Evolutionary conservation across 2,113 vertebrate genomes (phyloP).

Genomic region (Tragelaphus buxtoni): DNA sequence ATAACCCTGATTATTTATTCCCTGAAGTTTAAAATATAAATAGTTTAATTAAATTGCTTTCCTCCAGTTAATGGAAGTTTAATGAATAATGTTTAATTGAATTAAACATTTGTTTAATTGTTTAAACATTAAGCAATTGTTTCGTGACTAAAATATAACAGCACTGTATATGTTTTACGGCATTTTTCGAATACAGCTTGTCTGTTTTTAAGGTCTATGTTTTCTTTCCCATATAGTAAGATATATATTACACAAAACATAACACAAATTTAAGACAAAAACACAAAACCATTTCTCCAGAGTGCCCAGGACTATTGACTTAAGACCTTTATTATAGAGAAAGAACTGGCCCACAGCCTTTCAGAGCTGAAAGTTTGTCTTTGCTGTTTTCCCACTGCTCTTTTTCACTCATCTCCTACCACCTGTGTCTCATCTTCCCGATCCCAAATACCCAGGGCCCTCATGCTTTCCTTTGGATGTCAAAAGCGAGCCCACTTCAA

Average conservation of each 20-base stretch:
- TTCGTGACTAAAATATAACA: neutral
- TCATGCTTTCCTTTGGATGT: neutral
- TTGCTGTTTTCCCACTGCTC: neutral
- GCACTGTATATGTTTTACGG: neutral
- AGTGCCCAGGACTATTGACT: neutral
- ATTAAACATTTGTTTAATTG: neutral
- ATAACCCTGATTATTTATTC: neutral
- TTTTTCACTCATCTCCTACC: neutral
- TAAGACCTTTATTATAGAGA: neutral
- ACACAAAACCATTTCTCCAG: neutral
- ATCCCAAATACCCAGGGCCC: no score
- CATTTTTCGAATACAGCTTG: neutral
- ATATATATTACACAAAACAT: neutral
- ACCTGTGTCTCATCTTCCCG: neutral
- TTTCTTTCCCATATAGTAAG: slow-evolving; percentile 10
- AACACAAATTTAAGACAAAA: neutral
- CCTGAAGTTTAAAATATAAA: slow-evolving; percentile 8
- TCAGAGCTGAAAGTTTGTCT: neutral
- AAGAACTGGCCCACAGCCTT: neutral
- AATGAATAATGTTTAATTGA: neutral
- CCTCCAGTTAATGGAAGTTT: neutral
- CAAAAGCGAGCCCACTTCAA: neutral
- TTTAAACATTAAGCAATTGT: neutral
- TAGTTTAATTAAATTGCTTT: neutral
- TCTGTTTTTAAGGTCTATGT: neutral